These are phyloP conservation scores for Bubo scandiacus DNA, from an alignment of 2,113 vertebrate genomes.

Conservation along the genomic window DNA sequence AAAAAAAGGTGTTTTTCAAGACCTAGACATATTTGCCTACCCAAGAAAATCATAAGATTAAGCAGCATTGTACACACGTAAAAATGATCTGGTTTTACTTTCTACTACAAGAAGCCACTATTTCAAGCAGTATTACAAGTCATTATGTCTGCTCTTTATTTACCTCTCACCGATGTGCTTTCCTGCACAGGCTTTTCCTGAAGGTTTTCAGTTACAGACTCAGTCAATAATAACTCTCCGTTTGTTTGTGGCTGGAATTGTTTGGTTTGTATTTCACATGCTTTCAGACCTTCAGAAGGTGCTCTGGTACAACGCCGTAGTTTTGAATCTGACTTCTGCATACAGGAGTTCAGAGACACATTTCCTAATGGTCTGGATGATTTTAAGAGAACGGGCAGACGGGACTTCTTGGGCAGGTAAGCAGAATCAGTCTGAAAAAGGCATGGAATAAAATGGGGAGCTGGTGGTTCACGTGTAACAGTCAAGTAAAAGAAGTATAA, in stretches of 20 bases:
- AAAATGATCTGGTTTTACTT: neutral
- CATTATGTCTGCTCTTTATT: neutral
- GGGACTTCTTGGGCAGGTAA: conserved; percentile 72
- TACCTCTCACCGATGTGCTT: conserved; percentile 51
- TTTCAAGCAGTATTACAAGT: neutral
- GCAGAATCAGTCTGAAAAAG: conserved; percentile 64
- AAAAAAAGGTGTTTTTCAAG: neutral
- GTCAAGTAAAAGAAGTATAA: neutral
- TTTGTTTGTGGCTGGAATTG: conserved; percentile 36
- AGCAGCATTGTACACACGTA: neutral
- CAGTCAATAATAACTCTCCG: conserved; percentile 64
- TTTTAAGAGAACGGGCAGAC: conserved; percentile 81
- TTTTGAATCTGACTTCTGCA: conserved; percentile 6
- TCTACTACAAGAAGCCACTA: neutral
- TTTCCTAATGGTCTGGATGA: conserved; percentile 28
- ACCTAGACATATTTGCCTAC: neutral
- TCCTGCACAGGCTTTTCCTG: neutral
- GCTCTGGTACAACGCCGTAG: conserved; percentile 18
- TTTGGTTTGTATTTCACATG: conserved; percentile 53
- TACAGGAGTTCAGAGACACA: neutral
- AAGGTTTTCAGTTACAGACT: neutral
- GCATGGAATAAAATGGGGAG: neutral
- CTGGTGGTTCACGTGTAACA: rapidly evolving
- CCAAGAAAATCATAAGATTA: neutral
- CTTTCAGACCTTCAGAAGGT: conserved; percentile 69